Conservation (phyloP, 1,140 invertebrate genomes). For the Philopotamus ludificatus region DNA sequence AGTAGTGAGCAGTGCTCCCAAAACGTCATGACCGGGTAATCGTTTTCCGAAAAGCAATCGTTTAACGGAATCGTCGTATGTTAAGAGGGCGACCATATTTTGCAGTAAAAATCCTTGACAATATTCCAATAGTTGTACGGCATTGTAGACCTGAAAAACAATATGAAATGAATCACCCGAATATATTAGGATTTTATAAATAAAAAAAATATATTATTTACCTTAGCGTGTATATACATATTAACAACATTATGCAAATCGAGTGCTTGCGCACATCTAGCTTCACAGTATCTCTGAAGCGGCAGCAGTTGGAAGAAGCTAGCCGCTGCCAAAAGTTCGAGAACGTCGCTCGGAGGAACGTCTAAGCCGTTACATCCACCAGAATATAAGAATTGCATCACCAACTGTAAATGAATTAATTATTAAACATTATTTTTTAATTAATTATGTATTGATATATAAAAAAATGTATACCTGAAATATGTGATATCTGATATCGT, state of each 20-base stretch:
- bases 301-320: slow-evolving; percentile 90
- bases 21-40: slow-evolving; percentile 84
- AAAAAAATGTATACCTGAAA: slow-evolving; percentile 67
- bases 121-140: slow-evolving; percentile 80
- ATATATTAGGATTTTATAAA: background rate
- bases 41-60: slow-evolving; percentile 85
- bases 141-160: slow-evolving; percentile 76
- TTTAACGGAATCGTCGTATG: slow-evolving; percentile 88
- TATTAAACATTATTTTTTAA: slow-evolving; percentile 5
- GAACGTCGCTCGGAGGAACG: slow-evolving; percentile 75
- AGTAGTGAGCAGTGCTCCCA: slow-evolving; percentile 76
- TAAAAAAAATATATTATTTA: slow-evolving; percentile 43
- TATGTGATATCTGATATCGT: slow-evolving; percentile 89
- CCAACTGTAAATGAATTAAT: slow-evolving; percentile 63
- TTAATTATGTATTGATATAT: background rate
- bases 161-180: background rate
- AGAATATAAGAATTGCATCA: slow-evolving; percentile 91
- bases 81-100: slow-evolving; percentile 89
- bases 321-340: slow-evolving; percentile 87
- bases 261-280: slow-evolving; percentile 77
- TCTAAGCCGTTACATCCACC: slow-evolving; percentile 77
- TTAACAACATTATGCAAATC: slow-evolving; percentile 87
- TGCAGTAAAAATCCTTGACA: slow-evolving; percentile 89
- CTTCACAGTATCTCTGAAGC: slow-evolving; percentile 80
- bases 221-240: slow-evolving; percentile 91